Conservation (phyloP, 2,797 vertebrate species). For the Muscicapa comitata region DNA sequence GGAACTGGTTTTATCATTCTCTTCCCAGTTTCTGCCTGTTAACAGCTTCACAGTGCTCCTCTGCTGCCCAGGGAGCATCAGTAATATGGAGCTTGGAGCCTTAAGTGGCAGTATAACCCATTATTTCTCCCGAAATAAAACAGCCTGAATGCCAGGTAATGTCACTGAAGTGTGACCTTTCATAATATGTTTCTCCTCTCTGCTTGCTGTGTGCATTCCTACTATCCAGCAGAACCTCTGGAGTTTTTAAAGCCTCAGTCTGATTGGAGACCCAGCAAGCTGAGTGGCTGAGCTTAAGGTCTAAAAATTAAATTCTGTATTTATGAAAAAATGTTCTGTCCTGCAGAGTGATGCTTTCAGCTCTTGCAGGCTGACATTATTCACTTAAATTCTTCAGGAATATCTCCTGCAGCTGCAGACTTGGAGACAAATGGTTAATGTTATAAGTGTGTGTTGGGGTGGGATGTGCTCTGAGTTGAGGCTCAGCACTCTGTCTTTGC, state of each 20-base stretch:
- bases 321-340: not conserved
- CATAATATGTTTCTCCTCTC: not conserved
- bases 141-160: not conserved
- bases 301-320: not conserved
- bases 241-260: not conserved
- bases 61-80: not conserved
- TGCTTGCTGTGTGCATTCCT: not conserved
- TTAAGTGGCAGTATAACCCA: not conserved
- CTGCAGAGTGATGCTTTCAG: not conserved
- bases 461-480: not conserved
- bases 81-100: not conserved
- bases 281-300: not conserved
- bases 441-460: not conserved
- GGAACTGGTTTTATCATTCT: not conserved
- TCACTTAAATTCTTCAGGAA: not conserved
- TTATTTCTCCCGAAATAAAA: not conserved
- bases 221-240: not conserved
- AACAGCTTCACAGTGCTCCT: not conserved
- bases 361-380: not conserved
- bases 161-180: not conserved
- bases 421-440: not conserved
- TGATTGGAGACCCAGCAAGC: not conserved
- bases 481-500: not conserved
- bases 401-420: not conserved
- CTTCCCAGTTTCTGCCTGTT: not conserved